Conservation (phyloP, 35 echinoderm and acorn worm genomes). For the Strongylocentrotus purpuratus region DNA sequence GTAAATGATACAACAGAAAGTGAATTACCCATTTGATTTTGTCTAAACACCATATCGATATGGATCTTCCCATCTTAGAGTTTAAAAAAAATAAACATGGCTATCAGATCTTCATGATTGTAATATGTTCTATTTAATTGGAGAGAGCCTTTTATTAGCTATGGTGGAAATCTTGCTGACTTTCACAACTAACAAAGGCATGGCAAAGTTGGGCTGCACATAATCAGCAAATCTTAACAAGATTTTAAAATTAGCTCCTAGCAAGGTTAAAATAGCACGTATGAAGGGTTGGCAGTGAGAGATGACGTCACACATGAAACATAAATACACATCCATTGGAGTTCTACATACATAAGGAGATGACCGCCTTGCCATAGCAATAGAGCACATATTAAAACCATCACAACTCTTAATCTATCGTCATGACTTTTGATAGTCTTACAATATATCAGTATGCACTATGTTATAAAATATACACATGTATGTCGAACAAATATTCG, state of each 20-base stretch:
- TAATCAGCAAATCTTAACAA: background rate
- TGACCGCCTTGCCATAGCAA: background rate
- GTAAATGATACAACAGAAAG: too few relatives aligned
- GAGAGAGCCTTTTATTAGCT: too few relatives aligned
- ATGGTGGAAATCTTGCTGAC: background rate
- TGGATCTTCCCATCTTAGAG: too few relatives aligned
- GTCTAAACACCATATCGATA: too few relatives aligned
- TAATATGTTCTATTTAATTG: too few relatives aligned
- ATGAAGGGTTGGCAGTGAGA: background rate
- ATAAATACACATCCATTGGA: background rate
- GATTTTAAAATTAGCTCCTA: background rate
- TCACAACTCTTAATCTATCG: background rate
- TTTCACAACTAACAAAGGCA: background rate
- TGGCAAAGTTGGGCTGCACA: background rate
- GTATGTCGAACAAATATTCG: background rate
- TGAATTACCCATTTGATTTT: too few relatives aligned
- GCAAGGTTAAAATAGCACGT: background rate
- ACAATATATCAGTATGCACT: constrained; percentile 4
- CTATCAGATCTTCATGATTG: too few relatives aligned
- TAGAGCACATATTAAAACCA: background rate
- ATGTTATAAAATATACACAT: constrained; percentile 7
- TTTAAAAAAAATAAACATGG: too few relatives aligned
- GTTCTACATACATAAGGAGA: background rate
- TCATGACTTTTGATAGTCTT: background rate
- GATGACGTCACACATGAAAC: background rate